A percentile compares a stretch with the other conserved stretches of the same genome.
Conservation (phyloP, 1,140 invertebrate genomes). For the Nilaparvata lugens region DNA sequence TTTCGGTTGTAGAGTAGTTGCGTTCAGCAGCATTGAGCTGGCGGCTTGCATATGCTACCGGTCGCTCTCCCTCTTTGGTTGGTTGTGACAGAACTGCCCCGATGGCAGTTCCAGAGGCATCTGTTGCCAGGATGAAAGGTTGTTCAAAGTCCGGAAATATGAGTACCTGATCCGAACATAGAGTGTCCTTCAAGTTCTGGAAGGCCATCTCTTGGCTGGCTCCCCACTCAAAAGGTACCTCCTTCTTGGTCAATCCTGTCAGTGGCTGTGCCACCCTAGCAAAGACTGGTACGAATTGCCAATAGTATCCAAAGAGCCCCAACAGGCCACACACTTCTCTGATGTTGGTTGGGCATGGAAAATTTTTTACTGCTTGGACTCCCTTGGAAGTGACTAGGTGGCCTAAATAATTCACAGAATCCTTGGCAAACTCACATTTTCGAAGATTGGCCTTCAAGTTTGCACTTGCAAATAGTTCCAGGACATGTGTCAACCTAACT, state of each 20-base stretch:
- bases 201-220: constrained; percentile 21
- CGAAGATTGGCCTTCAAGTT: too few relatives aligned
- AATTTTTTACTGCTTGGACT: constrained; percentile 32
- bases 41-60: constrained; percentile 26
- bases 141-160: constrained; percentile 31
- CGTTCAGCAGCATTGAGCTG: too few relatives aligned
- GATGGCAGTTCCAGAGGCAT: constrained; percentile 28
- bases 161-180: constrained; percentile 32
- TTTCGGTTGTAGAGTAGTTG: too few relatives aligned
- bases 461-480: too few relatives aligned
- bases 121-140: constrained; percentile 29
- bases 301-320: constrained; percentile 26
- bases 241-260: constrained; percentile 31
- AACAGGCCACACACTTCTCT: constrained; percentile 10
- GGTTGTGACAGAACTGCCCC: constrained; percentile 30
- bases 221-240: background rate
- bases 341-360: constrained; percentile 33
- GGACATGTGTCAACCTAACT: background rate
- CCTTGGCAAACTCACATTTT: too few relatives aligned
- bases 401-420: too few relatives aligned
- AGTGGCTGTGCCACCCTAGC: constrained; percentile 32
- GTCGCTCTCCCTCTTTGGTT: constrained; percentile 17
- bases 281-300: constrained; percentile 35
- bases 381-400: constrained; percentile 24
- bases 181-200: constrained; percentile 30